Conservation (phyloP, 1,140 invertebrate genomes). For the Saccostrea echinata region DNA sequence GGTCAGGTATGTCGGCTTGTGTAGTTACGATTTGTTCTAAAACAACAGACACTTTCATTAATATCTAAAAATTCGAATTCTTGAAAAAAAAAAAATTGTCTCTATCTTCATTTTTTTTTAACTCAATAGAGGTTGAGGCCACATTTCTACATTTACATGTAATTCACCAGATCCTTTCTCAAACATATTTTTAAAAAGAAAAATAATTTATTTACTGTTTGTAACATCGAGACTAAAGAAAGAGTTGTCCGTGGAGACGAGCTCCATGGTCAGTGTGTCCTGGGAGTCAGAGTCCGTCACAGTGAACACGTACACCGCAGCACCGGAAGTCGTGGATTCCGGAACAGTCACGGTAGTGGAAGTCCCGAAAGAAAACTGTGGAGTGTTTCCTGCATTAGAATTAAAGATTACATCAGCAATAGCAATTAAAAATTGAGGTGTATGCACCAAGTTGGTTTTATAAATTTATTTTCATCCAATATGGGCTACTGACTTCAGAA, state of each 20-base stretch:
- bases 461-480: too few species aligned
- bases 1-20: neutral
- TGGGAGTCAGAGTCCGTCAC: slow-evolving; percentile 40
- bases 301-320: neutral
- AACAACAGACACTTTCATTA: neutral
- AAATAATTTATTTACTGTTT: neutral
- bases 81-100: neutral
- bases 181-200: neutral
- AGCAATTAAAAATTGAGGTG: too few species aligned
- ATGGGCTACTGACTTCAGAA: too few species aligned
- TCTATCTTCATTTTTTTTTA: too few species aligned
- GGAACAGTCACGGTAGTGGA: slow-evolving; percentile 3
- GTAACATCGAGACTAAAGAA: slow-evolving; percentile 31
- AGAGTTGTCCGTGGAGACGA: slow-evolving; percentile 38
- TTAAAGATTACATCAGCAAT: too few species aligned
- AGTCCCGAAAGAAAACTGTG: slow-evolving; percentile 35
- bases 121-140: too few species aligned
- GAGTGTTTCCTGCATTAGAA: slow-evolving; percentile 40
- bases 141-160: too few species aligned
- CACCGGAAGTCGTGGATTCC: slow-evolving; percentile 37
- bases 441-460: too few species aligned
- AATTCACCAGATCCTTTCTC: too few species aligned
- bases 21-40: slow-evolving; percentile 5
- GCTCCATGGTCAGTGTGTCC: slow-evolving; percentile 36
- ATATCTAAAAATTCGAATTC: neutral